These are phyloP conservation scores for Benitochromis conjunctus DNA, from an alignment of 2,113 vertebrate species.

Conservation along the genomic window DNA sequence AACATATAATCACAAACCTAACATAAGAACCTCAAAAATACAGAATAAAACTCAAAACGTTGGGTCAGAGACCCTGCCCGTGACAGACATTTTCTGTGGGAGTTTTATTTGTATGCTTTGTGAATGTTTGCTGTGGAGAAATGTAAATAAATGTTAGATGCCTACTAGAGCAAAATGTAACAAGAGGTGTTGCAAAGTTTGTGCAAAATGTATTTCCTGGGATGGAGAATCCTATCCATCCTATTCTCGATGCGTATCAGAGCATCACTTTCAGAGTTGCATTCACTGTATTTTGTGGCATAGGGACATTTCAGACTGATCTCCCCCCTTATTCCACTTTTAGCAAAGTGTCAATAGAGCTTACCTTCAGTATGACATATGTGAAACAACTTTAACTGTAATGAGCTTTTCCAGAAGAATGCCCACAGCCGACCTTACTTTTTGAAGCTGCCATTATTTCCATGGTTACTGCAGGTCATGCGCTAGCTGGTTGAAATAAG, in stretches of 20 bases:
- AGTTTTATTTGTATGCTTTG: not conserved
- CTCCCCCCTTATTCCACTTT: slow-evolving; percentile 4
- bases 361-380: slow-evolving; percentile 52
- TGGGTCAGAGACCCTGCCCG: no score
- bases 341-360: slow-evolving; percentile 45
- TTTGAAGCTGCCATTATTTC: slow-evolving; percentile 52
- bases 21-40: no score
- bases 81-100: not conserved
- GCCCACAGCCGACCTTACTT: slow-evolving; percentile 20
- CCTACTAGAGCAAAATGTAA: not conserved
- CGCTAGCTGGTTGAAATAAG: slow-evolving; percentile 58
- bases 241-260: slow-evolving; percentile 30
- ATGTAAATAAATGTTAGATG: not conserved
- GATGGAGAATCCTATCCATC: not conserved
- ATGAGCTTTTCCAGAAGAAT: slow-evolving; percentile 61
- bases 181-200: not conserved
- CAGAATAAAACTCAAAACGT: no score
- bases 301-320: slow-evolving; percentile 17
- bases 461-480: slow-evolving; percentile 59
- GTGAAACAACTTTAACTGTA: slow-evolving; percentile 56
- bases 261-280: slow-evolving; percentile 17
- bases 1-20: no score
- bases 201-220: not conserved
- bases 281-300: not conserved
- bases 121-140: not conserved